Evolutionary conservation across 2,113 vertebrate species (phyloP), one percentile per base, ranked within the genome.

Genomic region (Macquaria ambigua): DNA sequence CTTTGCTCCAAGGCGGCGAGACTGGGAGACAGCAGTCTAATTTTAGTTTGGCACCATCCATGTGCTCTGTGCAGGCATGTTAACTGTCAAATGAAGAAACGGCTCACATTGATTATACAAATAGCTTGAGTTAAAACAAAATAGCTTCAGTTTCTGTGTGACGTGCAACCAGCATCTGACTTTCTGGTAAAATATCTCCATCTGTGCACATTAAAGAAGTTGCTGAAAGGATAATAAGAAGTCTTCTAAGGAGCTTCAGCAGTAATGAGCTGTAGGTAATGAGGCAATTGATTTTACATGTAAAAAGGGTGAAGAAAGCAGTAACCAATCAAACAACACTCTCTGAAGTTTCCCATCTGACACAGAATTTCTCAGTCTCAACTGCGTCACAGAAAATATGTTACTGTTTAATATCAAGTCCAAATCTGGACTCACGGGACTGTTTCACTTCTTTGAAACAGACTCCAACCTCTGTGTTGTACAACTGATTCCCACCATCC

Each of bases 401-500:
- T 88, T 86, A 90, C 84, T 85, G 81, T 77, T 87, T 66, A 84
- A 81, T 90, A 79, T 89, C 70, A 86, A 56, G 79, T 77, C 58
- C 56, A 76, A 78, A 92, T 86, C 70, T 61, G 34, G 72, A 87
- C 92, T 82, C 89, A 4, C 0, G 84, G 87, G 91, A 92, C 66
- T 28, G 25, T 64, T 72, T 75, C 37, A 63, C 12, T 82, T 83
- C 75, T 86, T 88, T 87, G 62, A 89, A 87, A 18, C 76, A 61
- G 82, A 74, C 79, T 78, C 81, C 58, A 15, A 15, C 23, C 56
- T 72, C 46, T 10, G 61, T 34, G 56, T 21, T 41, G 28, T 46
- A 39, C 68, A 85, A 59, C 68, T 90, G 69, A 80, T 93, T 94
- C 89, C 92, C 93, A 92, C 69, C 82, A 85, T 79, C 81, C 3